A percentile compares a stretch with the other conserved stretches of the same genome.
Evolutionary conservation across 2,888 invertebrate genomes (phyloP).

Genomic region (Athalia circularis): DNA sequence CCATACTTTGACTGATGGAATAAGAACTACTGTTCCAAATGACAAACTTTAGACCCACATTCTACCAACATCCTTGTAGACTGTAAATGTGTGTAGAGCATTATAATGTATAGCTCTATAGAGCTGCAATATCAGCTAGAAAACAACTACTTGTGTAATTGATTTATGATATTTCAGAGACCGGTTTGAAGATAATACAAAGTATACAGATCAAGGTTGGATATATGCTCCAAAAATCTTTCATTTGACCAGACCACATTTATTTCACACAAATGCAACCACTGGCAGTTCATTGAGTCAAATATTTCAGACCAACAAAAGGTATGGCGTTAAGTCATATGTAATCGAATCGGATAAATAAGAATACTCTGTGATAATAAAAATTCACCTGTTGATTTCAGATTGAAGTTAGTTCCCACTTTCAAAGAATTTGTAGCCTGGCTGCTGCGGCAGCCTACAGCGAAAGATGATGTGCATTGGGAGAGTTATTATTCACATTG

Average conservation of each 20-base stretch:
- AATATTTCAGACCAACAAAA: slow-evolving; percentile 64
- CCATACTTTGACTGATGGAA: too few relatives aligned
- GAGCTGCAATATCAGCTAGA: too few relatives aligned
- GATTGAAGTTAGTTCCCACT: slow-evolving; percentile 67
- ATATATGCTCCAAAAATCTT: slow-evolving; percentile 69
- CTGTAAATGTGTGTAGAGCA: too few relatives aligned
- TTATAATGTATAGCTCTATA: too few relatives aligned
- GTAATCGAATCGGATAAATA: neutral
- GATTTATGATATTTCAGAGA: slow-evolving; percentile 60
- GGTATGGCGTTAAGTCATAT: slow-evolving; percentile 53
- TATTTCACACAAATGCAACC: slow-evolving; percentile 63
- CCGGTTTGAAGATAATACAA: slow-evolving; percentile 70
- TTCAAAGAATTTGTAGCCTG: slow-evolving; percentile 70
- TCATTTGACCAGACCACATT: slow-evolving; percentile 66
- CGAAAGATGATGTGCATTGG: slow-evolving; percentile 71
- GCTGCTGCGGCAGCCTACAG: slow-evolving; percentile 61
- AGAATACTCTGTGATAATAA: neutral
- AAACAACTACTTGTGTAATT: too few relatives aligned
- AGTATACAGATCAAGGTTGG: slow-evolving; percentile 70
- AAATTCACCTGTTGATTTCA: slow-evolving; percentile 49
- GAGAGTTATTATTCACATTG: slow-evolving; percentile 68
- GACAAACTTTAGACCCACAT: too few relatives aligned
- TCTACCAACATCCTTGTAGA: too few relatives aligned
- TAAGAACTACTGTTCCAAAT: too few relatives aligned
- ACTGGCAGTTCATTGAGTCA: slow-evolving; percentile 58